A percentile compares a stretch with the other conserved stretches of the same genome.
These are phyloP conservation scores for Agelas oroides DNA, from an alignment of 37 sponge, comb jelly and placozoan genomes.

Conservation along the genomic window DNA sequence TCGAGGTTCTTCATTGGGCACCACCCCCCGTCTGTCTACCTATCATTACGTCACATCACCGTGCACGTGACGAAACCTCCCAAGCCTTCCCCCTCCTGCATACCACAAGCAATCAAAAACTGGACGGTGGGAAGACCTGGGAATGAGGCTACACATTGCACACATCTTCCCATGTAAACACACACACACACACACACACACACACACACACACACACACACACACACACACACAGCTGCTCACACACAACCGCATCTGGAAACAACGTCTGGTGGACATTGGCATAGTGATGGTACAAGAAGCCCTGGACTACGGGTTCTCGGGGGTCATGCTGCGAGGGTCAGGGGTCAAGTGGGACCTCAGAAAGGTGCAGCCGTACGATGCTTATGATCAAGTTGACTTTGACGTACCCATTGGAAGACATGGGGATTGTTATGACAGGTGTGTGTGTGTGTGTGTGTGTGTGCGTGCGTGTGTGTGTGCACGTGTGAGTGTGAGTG, in stretches of 20 bases:
- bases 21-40: too few relatives aligned
- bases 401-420: slow-evolving; percentile 98
- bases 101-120: too few relatives aligned
- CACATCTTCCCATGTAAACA: too few relatives aligned
- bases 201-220: too few relatives aligned
- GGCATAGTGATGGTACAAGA: slow-evolving; percentile 84
- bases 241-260: slow-evolving; percentile 94
- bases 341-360: slow-evolving; percentile 98
- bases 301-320: slow-evolving; percentile 91
- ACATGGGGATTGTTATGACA: slow-evolving; percentile 96
- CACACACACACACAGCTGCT: slow-evolving; percentile 87
- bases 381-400: slow-evolving; percentile 94
- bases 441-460: slow-evolving; percentile 56
- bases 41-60: too few relatives aligned
- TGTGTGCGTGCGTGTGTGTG: slow-evolving; percentile 42
- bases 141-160: too few relatives aligned
- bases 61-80: too few relatives aligned
- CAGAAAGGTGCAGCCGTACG: slow-evolving; percentile 96
- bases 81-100: too few relatives aligned
- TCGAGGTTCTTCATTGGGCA: too few relatives aligned
- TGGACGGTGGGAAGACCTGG: too few relatives aligned
- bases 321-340: slow-evolving; percentile 95
- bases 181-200: too few relatives aligned
- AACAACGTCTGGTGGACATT: slow-evolving; percentile 94
- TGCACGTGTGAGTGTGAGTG: slow-evolving; percentile 37